These are phyloP conservation scores for Limnodromus scolopaceus DNA, from an alignment of 2,797 vertebrate genomes.

Conservation along the genomic window DNA sequence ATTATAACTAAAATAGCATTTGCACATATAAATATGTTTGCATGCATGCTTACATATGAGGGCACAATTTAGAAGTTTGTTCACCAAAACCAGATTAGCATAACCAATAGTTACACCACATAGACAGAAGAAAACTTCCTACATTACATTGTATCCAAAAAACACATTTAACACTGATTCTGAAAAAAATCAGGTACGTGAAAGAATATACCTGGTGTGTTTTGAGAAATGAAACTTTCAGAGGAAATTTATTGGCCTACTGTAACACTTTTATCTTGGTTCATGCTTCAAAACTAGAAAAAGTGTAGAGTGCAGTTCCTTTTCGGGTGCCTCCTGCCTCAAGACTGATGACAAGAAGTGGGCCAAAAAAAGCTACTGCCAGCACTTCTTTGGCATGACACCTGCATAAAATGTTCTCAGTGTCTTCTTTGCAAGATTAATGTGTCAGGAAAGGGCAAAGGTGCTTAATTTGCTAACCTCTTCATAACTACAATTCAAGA, in stretches of 20 bases:
- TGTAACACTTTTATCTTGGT: background rate
- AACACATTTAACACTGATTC: background rate
- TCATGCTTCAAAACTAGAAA: background rate
- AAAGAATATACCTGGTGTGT: background rate
- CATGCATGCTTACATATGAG: background rate
- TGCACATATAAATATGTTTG: background rate
- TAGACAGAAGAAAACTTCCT: background rate
- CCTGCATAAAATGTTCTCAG: background rate
- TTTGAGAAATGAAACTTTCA: background rate
- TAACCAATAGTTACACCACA: accelerated
- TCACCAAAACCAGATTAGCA: background rate
- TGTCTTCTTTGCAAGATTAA: background rate
- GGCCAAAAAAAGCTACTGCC: background rate
- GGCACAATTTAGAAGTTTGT: background rate
- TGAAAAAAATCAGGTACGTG: background rate
- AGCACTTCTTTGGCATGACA: background rate
- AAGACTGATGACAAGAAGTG: background rate
- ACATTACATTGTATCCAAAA: background rate
- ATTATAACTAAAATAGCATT: background rate
- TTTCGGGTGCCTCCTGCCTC: background rate
- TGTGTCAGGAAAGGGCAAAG: background rate
- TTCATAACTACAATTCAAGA: background rate
- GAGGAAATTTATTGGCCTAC: background rate
- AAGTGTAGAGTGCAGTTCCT: background rate
- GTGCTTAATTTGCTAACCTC: background rate